phyloP scores from a whole-genome alignment of 2,797 vertebrate genomes.

The Poeciliopsis presidionis region DNA sequence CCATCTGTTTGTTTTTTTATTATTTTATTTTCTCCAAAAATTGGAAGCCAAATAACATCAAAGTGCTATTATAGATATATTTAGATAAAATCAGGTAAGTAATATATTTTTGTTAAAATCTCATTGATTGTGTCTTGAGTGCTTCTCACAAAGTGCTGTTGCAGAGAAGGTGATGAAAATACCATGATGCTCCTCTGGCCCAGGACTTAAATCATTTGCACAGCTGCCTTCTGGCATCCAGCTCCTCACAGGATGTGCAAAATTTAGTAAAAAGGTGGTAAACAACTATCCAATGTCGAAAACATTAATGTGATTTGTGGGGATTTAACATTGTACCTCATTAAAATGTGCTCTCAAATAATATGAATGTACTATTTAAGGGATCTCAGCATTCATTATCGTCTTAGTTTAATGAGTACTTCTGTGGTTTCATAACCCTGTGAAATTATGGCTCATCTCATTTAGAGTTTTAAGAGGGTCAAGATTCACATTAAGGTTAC shows the following conservation, averaged over 20 bases:
- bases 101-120: not conserved
- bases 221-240: conserved; percentile 39
- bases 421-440: not conserved
- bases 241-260: conserved; percentile 21
- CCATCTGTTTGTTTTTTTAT: not conserved
- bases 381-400: not conserved
- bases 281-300: conserved; percentile 16
- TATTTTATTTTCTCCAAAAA: not conserved
- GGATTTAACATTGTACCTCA: conserved; percentile 3
- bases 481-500: not conserved
- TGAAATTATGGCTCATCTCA: conserved; percentile 8
- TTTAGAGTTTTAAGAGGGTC: not conserved
- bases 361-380: not conserved
- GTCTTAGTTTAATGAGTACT: not conserved
- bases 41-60: not conserved
- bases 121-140: not conserved
- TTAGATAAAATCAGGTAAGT: not conserved
- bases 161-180: conserved; percentile 12
- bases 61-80: not conserved
- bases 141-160: conserved; percentile 1
- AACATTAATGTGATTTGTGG: conserved; percentile 9
- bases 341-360: conserved; percentile 2
- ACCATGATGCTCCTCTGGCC: conserved; percentile 28
- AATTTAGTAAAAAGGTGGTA: conserved; percentile 17
- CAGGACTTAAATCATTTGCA: conserved; percentile 52